Base-by-base conservation (phyloP, 23 tunicate species). In the Trididemnum miniatum region DNA sequence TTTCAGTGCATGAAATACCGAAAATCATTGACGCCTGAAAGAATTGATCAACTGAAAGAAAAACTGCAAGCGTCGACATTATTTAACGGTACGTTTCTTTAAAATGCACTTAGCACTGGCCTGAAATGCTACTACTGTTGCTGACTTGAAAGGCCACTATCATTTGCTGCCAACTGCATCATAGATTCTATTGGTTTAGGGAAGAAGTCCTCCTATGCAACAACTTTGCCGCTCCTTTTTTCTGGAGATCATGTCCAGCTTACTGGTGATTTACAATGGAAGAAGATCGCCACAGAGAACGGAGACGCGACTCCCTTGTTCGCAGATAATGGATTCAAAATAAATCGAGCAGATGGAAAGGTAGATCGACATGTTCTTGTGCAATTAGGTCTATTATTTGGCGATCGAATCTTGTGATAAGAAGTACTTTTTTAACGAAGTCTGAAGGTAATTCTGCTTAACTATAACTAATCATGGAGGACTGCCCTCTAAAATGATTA, bases 271-370 rank as follows among this genome's bases (percentile, higher is more conserved):
- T 84, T 83, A 64, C 87, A 92, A 78, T 92, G 91, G 97, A 44
- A 69, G 63, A 91, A 91, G 54, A 79, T 80, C 20, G 87, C 87
- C 24, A 32, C 35, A n/a, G 73, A 50, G 1, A 72, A 71, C 37
- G 90, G 84, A n/a, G 84, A 83, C 39, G 63, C 31, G n/a, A 39
- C 64, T 18, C 72, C 83, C 31, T 29, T 87, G 34, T 92, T 92
- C 50, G 91, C 97, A 31, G 97, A 87, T 51, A 91, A 92, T 51
- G 97, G 92, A 2, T 92, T 87, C 69, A 92, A 92, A 62, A 92
- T 92, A 15, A 71, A 92, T 54, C 85, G 92, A 71, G 65, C 79
- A 4, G 65, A 83, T 31, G 97, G 89, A 65, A 92, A 92, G 74
- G 97, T 92, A 54, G 5, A 38, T 31, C n/a, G n/a, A n/a, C n/a